Percentiles rank a stretch among this genome's conserved stretches.
These are phyloP conservation scores for Plutella xylostella DNA, from an alignment of 2,888 invertebrate species.

Conservation along the genomic window DNA sequence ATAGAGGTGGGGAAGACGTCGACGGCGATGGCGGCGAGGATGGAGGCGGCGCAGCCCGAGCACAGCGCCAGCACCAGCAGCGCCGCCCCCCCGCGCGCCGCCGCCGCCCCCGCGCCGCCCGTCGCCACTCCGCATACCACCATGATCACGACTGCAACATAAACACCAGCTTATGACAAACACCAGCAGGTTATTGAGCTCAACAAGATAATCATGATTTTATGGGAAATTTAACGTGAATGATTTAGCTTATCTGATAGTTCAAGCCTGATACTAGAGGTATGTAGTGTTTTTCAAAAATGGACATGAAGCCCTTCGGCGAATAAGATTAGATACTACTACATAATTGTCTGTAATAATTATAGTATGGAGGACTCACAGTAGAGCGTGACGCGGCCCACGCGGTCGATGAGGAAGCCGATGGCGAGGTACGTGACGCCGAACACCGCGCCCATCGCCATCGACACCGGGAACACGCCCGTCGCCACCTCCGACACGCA, in stretches of 20 bases:
- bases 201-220: too few relatives aligned
- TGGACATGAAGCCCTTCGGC: too few relatives aligned
- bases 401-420: slow-evolving; percentile 47
- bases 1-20: slow-evolving; percentile 57
- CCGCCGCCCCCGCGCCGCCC: slow-evolving; percentile 38
- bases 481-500: slow-evolving; percentile 40
- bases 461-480: slow-evolving; percentile 56
- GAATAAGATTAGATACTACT: too few relatives aligned
- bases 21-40: slow-evolving; percentile 53
- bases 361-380: slow-evolving; percentile 47
- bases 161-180: too few relatives aligned
- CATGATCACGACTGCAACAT: slow-evolving; percentile 49
- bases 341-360: too few relatives aligned
- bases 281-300: too few relatives aligned
- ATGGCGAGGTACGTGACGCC: slow-evolving; percentile 56
- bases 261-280: too few relatives aligned
- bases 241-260: too few relatives aligned
- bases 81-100: slow-evolving; percentile 42
- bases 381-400: slow-evolving; percentile 50
- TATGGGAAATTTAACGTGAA: too few relatives aligned
- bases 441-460: slow-evolving; percentile 57
- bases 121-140: slow-evolving; percentile 46
- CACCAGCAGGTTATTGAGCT: too few relatives aligned
- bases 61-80: slow-evolving; percentile 49
- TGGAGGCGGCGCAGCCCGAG: slow-evolving; percentile 55